Base-by-base conservation (phyloP, 2,888 invertebrate genomes). In the Drosophila sordidula region DNA sequence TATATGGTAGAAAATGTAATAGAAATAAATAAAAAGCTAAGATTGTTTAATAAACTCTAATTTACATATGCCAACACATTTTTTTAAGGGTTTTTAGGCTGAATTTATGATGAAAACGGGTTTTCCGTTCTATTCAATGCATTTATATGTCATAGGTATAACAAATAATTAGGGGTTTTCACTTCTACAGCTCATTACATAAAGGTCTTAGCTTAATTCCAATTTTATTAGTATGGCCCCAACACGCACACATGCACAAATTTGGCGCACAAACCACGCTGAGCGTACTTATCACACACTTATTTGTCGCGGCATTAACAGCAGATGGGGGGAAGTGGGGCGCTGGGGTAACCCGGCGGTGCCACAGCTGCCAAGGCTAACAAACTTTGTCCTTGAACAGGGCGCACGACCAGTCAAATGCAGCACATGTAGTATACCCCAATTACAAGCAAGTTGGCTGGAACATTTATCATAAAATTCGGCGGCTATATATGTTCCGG, bases 351-450 rank as follows among this genome's bases (percentile, higher is more conserved):
- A 26, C 14, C 5, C 6, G 29, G 11, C 14, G 38, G 18, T 38
- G 32, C n/a, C 63, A 61, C 78, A 75, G 68, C 65, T 87, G 85
- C 59, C 79, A 81, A 66, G 73, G 73, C 70, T 44, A 86, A 75
- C 82, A 86, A 83, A 88, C 87, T 83, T 88, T 77, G 83, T 83
- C 89, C 89, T 83, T 83, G 89, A 83, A 51, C 44, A 34, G 26
- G 14, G 54, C 50, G 42, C 38, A 38, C 45, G 62, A n/a, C 50
- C 65, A 55, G 45, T 49, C 62, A 75, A 41, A 16, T 58, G 11
- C 34, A 22, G 34, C 52, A 50, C 47, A 34, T 11, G 54, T 63
- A 26, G 61, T 67, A 79, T 62, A 72, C 70, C 66, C 77, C 70
- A 81, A 83, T 76, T 71, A 57, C 34, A 64, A 63, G 49, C 69